Percentiles rank a stretch among this genome's conserved stretches.
Evolutionary conservation across 2,113 vertebrate genomes (phyloP).

Genomic region (Hylia prasina): DNA sequence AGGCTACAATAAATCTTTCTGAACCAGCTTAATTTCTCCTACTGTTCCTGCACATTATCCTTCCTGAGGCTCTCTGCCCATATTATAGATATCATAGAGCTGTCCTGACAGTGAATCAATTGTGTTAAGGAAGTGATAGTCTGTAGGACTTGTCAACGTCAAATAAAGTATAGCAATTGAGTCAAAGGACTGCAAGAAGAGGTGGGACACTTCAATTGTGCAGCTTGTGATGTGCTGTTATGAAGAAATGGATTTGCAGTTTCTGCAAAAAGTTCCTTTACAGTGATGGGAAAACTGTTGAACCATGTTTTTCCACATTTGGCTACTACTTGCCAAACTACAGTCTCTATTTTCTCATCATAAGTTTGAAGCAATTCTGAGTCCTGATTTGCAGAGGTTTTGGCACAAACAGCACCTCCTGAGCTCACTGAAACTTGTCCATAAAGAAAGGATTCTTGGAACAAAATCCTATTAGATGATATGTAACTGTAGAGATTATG

Average conservation of each 20-base stretch:
- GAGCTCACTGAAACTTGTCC: background rate
- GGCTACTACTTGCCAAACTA: background rate
- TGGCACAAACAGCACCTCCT: background rate
- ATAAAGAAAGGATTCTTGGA: background rate
- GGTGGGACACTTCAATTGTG: background rate
- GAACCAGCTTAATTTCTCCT: background rate
- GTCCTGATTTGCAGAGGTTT: background rate
- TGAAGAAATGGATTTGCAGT: background rate
- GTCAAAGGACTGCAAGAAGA: background rate
- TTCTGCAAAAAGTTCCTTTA: background rate
- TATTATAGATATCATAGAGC: background rate
- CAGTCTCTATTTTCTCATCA: background rate
- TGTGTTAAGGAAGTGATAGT: background rate
- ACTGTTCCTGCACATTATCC: background rate
- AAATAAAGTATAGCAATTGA: background rate
- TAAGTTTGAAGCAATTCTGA: background rate
- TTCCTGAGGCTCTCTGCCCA: background rate
- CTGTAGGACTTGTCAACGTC: background rate
- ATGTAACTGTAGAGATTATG: background rate
- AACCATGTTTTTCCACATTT: background rate
- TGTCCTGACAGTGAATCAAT: background rate
- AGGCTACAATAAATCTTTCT: background rate
- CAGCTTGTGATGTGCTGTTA: background rate
- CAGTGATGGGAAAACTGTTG: background rate
- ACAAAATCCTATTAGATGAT: background rate